These are phyloP conservation scores for Horisme vitalbata DNA, from an alignment of 2,888 invertebrate species.

Conservation along the genomic window DNA sequence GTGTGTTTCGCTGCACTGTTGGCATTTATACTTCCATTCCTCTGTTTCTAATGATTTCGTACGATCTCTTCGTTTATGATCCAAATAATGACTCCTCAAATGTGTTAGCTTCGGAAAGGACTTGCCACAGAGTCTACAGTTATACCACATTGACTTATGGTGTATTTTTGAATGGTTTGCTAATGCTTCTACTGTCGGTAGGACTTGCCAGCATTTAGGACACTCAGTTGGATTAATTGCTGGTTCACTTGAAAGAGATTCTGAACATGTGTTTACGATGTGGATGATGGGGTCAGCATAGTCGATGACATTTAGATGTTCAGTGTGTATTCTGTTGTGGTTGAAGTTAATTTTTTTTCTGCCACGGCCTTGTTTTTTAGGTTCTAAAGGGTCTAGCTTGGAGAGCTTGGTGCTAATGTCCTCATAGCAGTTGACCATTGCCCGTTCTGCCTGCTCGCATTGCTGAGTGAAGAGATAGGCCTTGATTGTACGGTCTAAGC, in stretches of 20 bases:
- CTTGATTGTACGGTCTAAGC: conserved; percentile 55
- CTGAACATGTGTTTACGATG: conserved; percentile 51
- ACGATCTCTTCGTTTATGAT: neutral
- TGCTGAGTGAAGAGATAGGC: conserved; percentile 70
- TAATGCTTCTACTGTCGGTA: conserved; percentile 56
- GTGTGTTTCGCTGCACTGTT: conserved; percentile 47
- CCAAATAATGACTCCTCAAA: conserved; percentile 52
- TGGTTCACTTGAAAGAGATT: conserved; percentile 36
- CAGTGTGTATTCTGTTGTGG: conserved; percentile 51
- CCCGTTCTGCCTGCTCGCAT: conserved; percentile 64
- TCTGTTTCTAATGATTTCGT: conserved; percentile 12
- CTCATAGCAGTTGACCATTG: conserved; percentile 64
- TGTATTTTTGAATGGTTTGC: conserved; percentile 63
- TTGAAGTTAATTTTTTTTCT: conserved; percentile 64
- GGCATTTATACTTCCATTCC: conserved; percentile 48
- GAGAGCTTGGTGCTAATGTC: conserved; percentile 66
- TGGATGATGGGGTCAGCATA: conserved; percentile 68
- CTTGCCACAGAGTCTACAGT: conserved; percentile 64
- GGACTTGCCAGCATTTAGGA: conserved; percentile 62
- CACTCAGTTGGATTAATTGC: conserved; percentile 58
- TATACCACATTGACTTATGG: conserved; percentile 69
- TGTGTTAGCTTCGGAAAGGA: conserved; percentile 59
- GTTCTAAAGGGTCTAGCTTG: conserved; percentile 64
- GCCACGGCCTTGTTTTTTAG: conserved; percentile 53
- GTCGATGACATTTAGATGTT: conserved; percentile 59